These are phyloP conservation scores for Paramormyrops hopkinsi DNA, from an alignment of 2,797 vertebrate genomes.

Conservation along the genomic window DNA sequence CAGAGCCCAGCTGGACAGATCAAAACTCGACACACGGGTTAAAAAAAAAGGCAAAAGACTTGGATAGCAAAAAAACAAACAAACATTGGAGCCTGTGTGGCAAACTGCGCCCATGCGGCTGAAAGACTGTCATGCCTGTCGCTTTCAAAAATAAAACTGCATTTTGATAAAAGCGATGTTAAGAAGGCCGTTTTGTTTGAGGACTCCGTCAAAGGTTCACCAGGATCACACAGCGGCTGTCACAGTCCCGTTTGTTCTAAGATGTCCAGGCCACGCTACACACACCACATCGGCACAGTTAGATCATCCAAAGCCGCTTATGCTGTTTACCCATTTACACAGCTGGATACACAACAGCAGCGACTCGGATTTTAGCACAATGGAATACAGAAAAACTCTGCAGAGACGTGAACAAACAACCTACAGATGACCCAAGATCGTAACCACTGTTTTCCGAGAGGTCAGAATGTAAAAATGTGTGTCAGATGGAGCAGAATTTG, in stretches of 20 bases:
- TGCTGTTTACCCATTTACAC: neutral
- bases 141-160: neutral
- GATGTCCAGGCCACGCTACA: neutral
- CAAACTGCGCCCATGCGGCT: neutral
- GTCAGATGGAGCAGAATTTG: neutral
- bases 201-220: neutral
- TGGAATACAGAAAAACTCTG: neutral
- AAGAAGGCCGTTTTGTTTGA: neutral
- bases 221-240: neutral
- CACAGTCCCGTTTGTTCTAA: neutral
- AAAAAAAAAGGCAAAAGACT: neutral
- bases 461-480: neutral
- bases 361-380: neutral
- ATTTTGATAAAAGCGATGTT: neutral
- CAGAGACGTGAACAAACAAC: neutral
- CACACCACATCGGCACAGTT: neutral
- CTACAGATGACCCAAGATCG: neutral
- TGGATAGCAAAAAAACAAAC: neutral
- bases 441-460: neutral
- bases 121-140: neutral
- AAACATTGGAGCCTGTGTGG: neutral
- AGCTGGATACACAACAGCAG: conserved; percentile 1
- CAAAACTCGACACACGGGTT: neutral
- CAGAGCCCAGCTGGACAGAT: neutral
- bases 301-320: conserved; percentile 1